These are phyloP conservation scores for Perca flavescens DNA, from an alignment of 2,113 vertebrate genomes.

Conservation along the genomic window DNA sequence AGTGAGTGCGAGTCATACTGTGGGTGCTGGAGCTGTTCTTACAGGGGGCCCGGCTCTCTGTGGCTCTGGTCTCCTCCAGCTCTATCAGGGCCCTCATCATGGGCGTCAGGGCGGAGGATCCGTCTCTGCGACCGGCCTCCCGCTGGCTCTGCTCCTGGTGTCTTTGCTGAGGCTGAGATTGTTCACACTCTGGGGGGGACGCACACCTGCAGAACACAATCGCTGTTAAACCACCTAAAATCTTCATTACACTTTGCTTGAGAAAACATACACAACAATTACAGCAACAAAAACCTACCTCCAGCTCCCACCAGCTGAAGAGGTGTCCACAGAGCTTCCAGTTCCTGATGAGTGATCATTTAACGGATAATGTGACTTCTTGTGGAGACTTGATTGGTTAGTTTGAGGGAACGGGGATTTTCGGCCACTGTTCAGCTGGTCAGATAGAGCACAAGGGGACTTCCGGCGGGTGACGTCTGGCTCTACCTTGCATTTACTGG, in stretches of 20 bases:
- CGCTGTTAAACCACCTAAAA: not conserved
- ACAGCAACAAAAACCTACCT: constrained; percentile 27
- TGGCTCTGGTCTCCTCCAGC: constrained; percentile 89
- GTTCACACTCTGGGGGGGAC: constrained; percentile 75
- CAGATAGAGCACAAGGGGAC: constrained; percentile 82
- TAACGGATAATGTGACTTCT: constrained; percentile 18
- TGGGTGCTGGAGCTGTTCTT: constrained; percentile 52
- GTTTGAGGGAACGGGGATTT: constrained; percentile 24
- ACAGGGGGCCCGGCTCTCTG: constrained; percentile 88
- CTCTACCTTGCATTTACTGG: constrained; percentile 77
- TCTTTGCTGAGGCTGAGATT: constrained; percentile 36
- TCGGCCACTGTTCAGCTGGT: constrained; percentile 69
- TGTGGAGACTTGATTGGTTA: constrained; percentile 27
- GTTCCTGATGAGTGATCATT: constrained; percentile 28
- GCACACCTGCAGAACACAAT: constrained; percentile 53
- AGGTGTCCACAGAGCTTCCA: constrained; percentile 47
- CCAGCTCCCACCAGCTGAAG: constrained; percentile 41
- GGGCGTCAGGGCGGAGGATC: constrained; percentile 83
- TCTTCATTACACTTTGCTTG: not conserved
- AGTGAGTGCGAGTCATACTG: constrained; percentile 39
- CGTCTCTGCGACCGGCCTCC: constrained; percentile 77
- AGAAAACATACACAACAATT: not conserved
- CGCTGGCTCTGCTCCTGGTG: constrained; percentile 53
- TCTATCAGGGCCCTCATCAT: constrained; percentile 92
- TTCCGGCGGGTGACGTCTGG: constrained; percentile 86